Conservation (phyloP, 2,113 vertebrate species). For the Microcebus murinus region DNA sequence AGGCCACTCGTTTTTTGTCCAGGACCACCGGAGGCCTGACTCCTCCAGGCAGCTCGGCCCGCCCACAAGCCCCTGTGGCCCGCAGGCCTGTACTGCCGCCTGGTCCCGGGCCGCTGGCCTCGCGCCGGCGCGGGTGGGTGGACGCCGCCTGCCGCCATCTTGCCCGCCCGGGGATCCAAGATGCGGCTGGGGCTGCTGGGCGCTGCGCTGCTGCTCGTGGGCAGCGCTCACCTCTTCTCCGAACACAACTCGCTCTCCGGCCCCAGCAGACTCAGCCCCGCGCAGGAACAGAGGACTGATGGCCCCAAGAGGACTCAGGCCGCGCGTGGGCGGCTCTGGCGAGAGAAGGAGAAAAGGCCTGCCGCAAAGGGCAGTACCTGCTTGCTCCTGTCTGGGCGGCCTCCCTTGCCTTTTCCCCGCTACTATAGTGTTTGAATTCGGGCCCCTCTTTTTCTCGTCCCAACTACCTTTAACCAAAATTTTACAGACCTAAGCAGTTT, state of each 20-base stretch:
- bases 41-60: neutral
- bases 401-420: neutral
- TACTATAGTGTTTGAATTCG: fast-evolving
- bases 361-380: constrained; percentile 8
- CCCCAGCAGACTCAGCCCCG: neutral
- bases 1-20: fast-evolving
- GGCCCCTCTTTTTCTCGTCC: neutral
- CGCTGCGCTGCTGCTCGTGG: neutral
- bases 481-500: neutral
- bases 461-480: neutral
- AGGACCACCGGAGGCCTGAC: fast-evolving
- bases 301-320: neutral
- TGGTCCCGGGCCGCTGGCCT: neutral
- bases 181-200: constrained; percentile 34
- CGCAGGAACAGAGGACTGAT: neutral
- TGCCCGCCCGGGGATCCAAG: neutral
- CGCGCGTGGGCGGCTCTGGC: fast-evolving
- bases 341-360: fast-evolving
- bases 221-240: fast-evolving
- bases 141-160: constrained; percentile 55
- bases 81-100: fast-evolving
- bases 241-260: fast-evolving
- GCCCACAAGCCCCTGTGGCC: fast-evolving
- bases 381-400: fast-evolving
- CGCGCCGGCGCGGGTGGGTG: fast-evolving